Conservation (phyloP, 2,113 vertebrate genomes). For the Toxostoma redivivum region DNA sequence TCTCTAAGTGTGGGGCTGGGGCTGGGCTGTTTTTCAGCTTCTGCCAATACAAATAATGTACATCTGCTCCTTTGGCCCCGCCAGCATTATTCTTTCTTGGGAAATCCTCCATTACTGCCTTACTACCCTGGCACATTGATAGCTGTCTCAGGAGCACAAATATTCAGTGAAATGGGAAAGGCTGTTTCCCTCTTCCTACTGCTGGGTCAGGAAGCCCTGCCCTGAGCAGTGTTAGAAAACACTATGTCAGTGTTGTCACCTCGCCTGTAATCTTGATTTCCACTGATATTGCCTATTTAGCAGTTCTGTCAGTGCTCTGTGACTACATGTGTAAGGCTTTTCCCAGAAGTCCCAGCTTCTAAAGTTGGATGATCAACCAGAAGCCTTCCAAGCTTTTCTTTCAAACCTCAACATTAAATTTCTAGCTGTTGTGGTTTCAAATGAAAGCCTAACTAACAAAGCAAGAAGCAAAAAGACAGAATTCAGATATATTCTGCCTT, state of each 20-base stretch:
- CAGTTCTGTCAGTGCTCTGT: not conserved
- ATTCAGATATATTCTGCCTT: not conserved
- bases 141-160: not conserved
- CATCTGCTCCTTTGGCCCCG: not conserved
- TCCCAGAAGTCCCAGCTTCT: not conserved
- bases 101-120: not conserved
- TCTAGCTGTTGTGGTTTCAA: not conserved
- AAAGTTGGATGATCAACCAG: not conserved
- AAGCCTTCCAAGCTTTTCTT: not conserved
- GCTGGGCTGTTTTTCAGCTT: constrained; percentile 23
- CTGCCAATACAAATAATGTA: constrained; percentile 29
- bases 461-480: not conserved
- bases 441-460: not conserved
- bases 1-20: not conserved
- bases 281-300: not conserved
- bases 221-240: not conserved
- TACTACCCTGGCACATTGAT: not conserved
- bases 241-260: not conserved
- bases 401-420: not conserved
- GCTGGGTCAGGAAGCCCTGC: not conserved
- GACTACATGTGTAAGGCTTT: not conserved
- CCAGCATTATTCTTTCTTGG: not conserved
- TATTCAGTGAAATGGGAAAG: not conserved
- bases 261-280: not conserved
- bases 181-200: not conserved